phyloP scores from a whole-genome alignment of 2,797 vertebrate genomes.

The Heliangelus exortis region DNA sequence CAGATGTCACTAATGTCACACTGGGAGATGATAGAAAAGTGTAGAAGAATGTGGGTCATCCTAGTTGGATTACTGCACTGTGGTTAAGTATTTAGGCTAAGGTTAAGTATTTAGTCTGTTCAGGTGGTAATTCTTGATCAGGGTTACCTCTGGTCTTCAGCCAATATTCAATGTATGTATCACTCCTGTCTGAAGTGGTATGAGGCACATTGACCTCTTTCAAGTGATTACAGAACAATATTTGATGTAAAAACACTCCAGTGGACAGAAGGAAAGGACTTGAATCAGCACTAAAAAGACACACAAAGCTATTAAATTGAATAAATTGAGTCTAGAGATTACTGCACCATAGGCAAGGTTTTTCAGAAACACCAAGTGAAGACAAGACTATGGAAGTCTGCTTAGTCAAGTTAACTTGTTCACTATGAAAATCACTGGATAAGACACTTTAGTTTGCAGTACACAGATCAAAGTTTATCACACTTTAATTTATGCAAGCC shows the following conservation, averaged over 20 bases:
- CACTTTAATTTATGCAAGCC: background rate
- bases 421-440: background rate
- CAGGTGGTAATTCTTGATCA: background rate
- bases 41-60: background rate
- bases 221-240: background rate
- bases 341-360: background rate
- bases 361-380: rapidly evolving
- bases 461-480: background rate
- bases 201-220: background rate
- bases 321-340: background rate
- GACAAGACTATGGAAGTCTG: background rate
- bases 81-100: background rate
- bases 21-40: background rate
- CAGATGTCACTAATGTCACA: background rate
- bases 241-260: background rate
- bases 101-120: background rate
- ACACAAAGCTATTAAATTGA: background rate
- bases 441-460: background rate
- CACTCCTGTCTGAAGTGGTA: background rate
- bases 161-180: background rate
- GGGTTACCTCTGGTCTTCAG: background rate
- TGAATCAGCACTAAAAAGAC: background rate
- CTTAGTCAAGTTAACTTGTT: background rate
- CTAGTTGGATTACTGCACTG: background rate
- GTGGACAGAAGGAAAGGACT: background rate